These are phyloP conservation scores for Chionodraco myersi DNA, from an alignment of 2,113 vertebrate genomes.

Conservation along the genomic window DNA sequence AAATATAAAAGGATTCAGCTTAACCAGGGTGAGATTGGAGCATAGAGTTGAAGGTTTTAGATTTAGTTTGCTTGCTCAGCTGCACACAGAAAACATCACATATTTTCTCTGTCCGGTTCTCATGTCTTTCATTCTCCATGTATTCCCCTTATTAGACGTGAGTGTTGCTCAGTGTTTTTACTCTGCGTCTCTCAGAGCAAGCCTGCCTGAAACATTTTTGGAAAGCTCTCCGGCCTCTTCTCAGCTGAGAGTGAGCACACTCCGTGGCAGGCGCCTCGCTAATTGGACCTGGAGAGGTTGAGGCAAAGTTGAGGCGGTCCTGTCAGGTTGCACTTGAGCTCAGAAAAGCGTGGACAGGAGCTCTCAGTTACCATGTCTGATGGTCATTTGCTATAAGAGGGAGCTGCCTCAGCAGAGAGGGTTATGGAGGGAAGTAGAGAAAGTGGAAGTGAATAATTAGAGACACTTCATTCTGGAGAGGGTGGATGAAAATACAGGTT, in stretches of 20 bases:
- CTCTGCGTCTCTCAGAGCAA: slow-evolving; percentile 3
- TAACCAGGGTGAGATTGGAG: background rate
- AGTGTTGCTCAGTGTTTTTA: slow-evolving; percentile 24
- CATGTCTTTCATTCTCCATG: slow-evolving; percentile 3
- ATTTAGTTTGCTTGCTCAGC: slow-evolving; percentile 12
- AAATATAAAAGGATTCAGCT: background rate
- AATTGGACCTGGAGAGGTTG: slow-evolving; percentile 63
- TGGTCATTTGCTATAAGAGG: slow-evolving; percentile 36
- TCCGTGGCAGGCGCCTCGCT: slow-evolving; percentile 30
- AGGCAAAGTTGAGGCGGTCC: slow-evolving; percentile 20
- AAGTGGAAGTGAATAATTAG: slow-evolving; percentile 17
- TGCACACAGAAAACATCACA: background rate
- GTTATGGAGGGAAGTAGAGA: slow-evolving; percentile 28
- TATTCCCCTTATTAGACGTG: slow-evolving; percentile 55
- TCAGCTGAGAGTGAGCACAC: slow-evolving; percentile 30
- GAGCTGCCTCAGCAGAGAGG: slow-evolving; percentile 14
- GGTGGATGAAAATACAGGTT: background rate
- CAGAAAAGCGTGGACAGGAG: slow-evolving; percentile 36
- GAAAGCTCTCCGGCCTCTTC: slow-evolving; percentile 45
- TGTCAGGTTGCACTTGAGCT: slow-evolving; percentile 43
- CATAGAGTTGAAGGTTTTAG: background rate
- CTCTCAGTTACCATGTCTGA: slow-evolving; percentile 36
- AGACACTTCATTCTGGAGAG: background rate
- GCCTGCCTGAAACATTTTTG: slow-evolving; percentile 31
- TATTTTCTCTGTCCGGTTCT: background rate